Base-by-base conservation (phyloP, 2,888 invertebrate species). In the Ommatoiulus sabulosus region DNA sequence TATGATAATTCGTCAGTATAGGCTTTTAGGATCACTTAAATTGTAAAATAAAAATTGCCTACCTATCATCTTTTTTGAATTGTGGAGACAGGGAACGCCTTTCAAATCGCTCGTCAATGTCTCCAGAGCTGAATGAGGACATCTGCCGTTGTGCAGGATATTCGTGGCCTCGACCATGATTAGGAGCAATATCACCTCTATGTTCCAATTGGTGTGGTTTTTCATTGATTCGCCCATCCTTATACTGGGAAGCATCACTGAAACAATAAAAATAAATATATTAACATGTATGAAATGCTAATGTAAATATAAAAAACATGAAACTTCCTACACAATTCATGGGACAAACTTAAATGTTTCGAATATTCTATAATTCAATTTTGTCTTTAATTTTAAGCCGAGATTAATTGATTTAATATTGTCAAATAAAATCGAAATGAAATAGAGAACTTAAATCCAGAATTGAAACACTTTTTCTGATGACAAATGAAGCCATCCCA, bases 21-120 rank as follows among this genome's bases (percentile, higher is more conserved):
- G 2, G 35, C 35, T 35, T n/a, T 35, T 35, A 35, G 1, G 35
- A 35, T 2, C 35, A 35, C 35, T 2, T 35, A 35, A 35, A 35
- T 35, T 35, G 35, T 35, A 35, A 35, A 35, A 35, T 35, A 35
- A 35, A 72, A 80, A 48, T 44, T 3, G 20, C 48, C 20, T 46
- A 44, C 86, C 86, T 86, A 44, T 86, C 86, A 86, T 86, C 86
- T 86, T 86, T 86, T 48, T 48, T 44, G 86, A 86, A 86, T 35
- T 80, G 80, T 44, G 86, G 86, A 20, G 86, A 44, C 17, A n/a
- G 48, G 86, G 86, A 86, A 44, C 46, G 86, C 86, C 86, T 86
- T 48, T 86, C 46, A 7, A 46, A 86, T 10, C 86, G 44, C 48
- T 86, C 86, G 20, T 86, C 86, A 24, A 86, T 86, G 15, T 86